phyloP scores from a whole-genome alignment of 2,113 vertebrate species.

The Varanus komodoensis region DNA sequence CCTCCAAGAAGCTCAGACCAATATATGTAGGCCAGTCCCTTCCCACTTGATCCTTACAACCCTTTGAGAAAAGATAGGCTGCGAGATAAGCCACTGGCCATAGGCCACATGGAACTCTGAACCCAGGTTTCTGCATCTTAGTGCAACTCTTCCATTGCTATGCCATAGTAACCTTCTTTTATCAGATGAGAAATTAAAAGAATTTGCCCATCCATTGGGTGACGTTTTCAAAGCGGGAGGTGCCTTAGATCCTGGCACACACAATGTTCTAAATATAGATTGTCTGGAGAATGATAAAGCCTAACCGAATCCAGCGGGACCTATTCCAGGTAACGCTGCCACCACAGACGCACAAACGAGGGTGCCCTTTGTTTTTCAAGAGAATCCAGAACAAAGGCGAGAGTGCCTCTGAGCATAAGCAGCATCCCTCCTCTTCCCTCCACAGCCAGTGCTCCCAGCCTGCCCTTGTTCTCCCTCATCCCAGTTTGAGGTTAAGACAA shows the following conservation, averaged over 20 bases:
- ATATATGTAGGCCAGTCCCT: neutral
- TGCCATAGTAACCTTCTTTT: too few relatives aligned
- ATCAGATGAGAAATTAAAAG: neutral
- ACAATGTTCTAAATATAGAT: neutral
- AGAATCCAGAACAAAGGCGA: neutral
- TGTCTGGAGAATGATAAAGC: neutral
- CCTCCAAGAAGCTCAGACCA: too few relatives aligned
- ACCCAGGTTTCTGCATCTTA: too few relatives aligned
- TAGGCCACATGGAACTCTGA: too few relatives aligned
- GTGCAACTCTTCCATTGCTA: too few relatives aligned
- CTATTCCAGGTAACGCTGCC: neutral
- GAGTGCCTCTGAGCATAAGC: neutral
- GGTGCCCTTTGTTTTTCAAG: neutral
- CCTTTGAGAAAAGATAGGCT: too few relatives aligned
- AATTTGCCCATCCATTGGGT: neutral
- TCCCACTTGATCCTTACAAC: neutral
- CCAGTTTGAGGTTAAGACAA: neutral
- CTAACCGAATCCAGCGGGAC: neutral
- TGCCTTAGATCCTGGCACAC: neutral
- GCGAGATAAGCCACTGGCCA: too few relatives aligned
- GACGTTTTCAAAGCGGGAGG: neutral
- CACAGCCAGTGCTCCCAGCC: neutral
- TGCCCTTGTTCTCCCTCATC: neutral
- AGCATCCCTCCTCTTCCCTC: conserved; percentile 31
- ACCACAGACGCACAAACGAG: neutral